Evolutionary conservation across 2,113 vertebrate genomes (phyloP), one percentile per base, ranked within the genome.

Genomic region (Ptilorrhoa leucosticta): DNA sequence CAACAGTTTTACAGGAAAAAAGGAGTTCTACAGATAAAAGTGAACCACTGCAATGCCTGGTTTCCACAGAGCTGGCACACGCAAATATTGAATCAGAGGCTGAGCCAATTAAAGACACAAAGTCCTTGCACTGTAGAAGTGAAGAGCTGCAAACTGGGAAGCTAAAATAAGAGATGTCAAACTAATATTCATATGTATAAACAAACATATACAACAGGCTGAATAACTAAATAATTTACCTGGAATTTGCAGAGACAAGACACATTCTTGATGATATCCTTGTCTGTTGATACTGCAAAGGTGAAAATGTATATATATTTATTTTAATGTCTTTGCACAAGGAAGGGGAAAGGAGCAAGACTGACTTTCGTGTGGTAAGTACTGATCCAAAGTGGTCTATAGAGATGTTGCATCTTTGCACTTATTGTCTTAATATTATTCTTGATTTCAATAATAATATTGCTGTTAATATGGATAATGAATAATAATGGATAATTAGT

Each of bases 101-200:
- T 93, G 56, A 97, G 61, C 48, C 82, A 97, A 94, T 97, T 98
- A 97, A 97, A 97, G 48, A 42, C 14, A 11, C 75, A 65, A 97
- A 96, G 61, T 89, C 39, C 27, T 94, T 24, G 4, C 69, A 72
- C 26, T 53, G 30, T 65, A 15, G 60, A 94, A 93, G 79, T 84
- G 92, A 97, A 96, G 80, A 48, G 57, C 56, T 95, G 18, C 26
- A 88, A 96, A 78, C 45, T 42, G 75, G 72, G 45, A 84, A 95
- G 50, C 26, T 94, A 94, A 97, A 96, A 80, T 95, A 97, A 85
- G 51, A 96, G 19, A 70, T 80, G 45, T 91, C 89, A 97, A 89
- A 90, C 65, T 42, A 94, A 73, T 85, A 89, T 96, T 97, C 93
- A 80, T 54, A 39, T 93, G 37, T 54, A 78, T 57, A 93, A 95